These are phyloP conservation scores for Gari tellinella DNA, from an alignment of 2,888 invertebrate genomes.

Conservation along the genomic window DNA sequence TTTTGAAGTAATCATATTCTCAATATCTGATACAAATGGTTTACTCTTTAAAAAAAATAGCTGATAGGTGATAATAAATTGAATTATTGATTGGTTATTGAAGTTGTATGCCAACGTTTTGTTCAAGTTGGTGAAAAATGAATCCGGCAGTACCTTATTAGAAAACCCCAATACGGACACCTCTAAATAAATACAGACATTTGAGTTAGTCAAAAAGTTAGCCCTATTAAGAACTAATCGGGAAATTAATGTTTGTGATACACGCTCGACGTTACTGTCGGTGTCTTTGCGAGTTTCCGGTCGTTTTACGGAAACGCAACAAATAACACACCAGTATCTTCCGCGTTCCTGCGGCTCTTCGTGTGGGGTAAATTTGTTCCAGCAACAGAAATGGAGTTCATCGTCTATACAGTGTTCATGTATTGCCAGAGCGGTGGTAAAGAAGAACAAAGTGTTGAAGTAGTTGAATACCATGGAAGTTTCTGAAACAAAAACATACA, in stretches of 20 bases:
- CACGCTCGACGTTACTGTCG: constrained; percentile 28
- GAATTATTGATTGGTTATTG: constrained; percentile 21
- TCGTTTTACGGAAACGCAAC: constrained; percentile 38
- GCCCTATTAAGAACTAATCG: constrained; percentile 15
- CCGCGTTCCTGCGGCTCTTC: constrained; percentile 24
- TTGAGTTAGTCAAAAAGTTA: constrained; percentile 11
- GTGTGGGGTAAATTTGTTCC: constrained; percentile 32
- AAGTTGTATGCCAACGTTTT: constrained; percentile 22
- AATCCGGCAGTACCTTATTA: constrained; percentile 28
- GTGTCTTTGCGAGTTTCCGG: constrained; percentile 37
- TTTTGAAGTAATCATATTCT: constrained; percentile 19
- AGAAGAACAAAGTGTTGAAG: constrained; percentile 39
- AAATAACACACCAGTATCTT: constrained; percentile 29
- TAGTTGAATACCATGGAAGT: constrained; percentile 37
- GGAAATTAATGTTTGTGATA: constrained; percentile 26
- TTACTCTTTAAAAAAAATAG: constrained; percentile 16
- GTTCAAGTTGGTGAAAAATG: constrained; percentile 32
- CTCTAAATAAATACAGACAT: constrained; percentile 13
- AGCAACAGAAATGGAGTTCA: constrained; percentile 40
- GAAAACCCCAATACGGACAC: constrained; percentile 23
- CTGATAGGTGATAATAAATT: constrained; percentile 21
- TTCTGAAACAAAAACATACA: constrained; percentile 52
- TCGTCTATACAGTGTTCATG: constrained; percentile 49
- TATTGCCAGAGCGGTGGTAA: constrained; percentile 37
- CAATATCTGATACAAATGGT: constrained; percentile 22